Percentiles rank a stretch among this genome's conserved stretches.
These are phyloP conservation scores for Pteromalus puparum DNA, from an alignment of 1,140 invertebrate genomes.

Conservation along the genomic window DNA sequence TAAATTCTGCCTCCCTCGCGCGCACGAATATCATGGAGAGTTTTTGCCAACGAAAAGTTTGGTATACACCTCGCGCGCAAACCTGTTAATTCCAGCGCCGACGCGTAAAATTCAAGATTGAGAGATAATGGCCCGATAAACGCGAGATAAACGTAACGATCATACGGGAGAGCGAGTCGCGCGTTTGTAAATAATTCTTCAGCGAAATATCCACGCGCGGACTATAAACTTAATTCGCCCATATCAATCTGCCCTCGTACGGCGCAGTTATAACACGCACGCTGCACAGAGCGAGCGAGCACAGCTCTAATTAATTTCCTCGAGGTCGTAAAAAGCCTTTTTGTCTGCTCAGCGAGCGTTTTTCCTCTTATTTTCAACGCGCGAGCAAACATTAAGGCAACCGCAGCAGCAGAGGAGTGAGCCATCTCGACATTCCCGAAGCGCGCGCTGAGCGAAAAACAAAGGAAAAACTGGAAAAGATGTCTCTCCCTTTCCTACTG, in stretches of 20 bases:
- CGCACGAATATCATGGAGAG: neutral
- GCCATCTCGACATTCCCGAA: too few relatives aligned
- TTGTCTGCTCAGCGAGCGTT: neutral
- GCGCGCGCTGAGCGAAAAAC: neutral
- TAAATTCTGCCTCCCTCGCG: neutral
- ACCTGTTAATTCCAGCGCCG: constrained; percentile 8
- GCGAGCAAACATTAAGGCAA: too few relatives aligned
- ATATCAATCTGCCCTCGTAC: neutral
- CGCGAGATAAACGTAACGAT: constrained; percentile 3
- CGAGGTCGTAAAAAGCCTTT: neutral
- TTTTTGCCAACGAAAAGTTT: neutral
- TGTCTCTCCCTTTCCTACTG: neutral
- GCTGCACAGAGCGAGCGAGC: neutral
- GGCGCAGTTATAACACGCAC: neutral
- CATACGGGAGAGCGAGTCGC: neutral
- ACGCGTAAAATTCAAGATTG: constrained; percentile 17
- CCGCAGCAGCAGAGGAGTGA: too few relatives aligned
- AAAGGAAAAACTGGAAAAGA: neutral
- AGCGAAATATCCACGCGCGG: neutral
- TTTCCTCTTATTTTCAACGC: neutral
- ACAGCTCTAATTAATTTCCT: neutral
- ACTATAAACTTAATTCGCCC: neutral
- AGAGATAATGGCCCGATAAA: constrained; percentile 31
- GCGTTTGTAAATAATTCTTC: neutral
- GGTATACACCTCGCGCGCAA: neutral